A percentile compares a stretch with the other conserved stretches of the same genome.
These are phyloP conservation scores for Ceyx melanurus DNA, from an alignment of 2,113 vertebrate genomes.

Conservation along the genomic window DNA sequence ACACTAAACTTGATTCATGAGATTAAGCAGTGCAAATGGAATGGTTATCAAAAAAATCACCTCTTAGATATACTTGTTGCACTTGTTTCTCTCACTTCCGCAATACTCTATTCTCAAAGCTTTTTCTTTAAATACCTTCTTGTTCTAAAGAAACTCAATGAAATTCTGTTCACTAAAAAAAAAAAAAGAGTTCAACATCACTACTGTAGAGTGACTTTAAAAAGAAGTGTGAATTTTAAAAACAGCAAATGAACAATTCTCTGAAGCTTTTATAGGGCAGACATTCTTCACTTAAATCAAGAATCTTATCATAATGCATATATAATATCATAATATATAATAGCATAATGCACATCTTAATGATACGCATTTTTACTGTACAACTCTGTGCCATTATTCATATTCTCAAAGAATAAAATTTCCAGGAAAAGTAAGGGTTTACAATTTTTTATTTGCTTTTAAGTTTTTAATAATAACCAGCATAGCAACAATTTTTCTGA, in stretches of 20 bases:
- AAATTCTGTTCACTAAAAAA: not conserved
- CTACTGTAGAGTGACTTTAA: conserved; percentile 11
- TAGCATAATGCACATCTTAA: not conserved
- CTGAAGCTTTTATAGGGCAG: conserved; percentile 43
- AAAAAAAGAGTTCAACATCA: not conserved
- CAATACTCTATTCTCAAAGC: not conserved
- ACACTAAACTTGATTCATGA: not conserved
- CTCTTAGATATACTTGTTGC: not conserved
- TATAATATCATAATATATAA: too few species aligned
- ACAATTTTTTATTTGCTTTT: not conserved
- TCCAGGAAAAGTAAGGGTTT: not conserved
- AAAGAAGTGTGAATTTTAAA: not conserved
- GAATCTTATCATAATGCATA: not conserved
- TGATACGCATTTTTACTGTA: not conserved
- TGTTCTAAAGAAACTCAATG: not conserved
- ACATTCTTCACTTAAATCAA: conserved; percentile 39
- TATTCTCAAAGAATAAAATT: not conserved
- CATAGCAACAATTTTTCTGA: not conserved
- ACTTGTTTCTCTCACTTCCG: not conserved
- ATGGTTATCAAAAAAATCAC: not conserved
- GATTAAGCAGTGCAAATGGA: not conserved
- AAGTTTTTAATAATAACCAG: not conserved
- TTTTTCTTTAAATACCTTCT: conserved; percentile 14
- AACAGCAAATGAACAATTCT: conserved; percentile 29
- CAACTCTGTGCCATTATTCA: not conserved